Percentiles rank a stretch among this genome's conserved stretches.
phyloP scores from a whole-genome alignment of 1,140 invertebrate genomes.

The Orchesella cincta region DNA sequence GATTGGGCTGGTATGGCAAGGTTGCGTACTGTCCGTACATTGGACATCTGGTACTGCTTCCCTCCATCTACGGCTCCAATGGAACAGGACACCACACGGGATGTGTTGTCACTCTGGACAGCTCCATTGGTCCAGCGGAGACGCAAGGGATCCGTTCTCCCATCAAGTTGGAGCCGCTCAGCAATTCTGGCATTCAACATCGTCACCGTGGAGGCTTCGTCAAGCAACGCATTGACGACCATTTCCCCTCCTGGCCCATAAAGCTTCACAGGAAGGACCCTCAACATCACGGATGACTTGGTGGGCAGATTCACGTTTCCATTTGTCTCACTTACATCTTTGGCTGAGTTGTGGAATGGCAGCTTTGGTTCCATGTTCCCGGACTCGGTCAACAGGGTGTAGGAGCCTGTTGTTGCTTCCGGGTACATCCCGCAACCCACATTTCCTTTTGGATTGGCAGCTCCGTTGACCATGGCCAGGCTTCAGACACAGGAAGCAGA shows the following conservation, averaged over 20 bases:
- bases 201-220: not conserved
- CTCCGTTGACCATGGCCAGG: no score
- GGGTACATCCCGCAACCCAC: not conserved
- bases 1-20: not conserved
- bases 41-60: not conserved
- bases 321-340: no score
- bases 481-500: not conserved
- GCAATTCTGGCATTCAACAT: not conserved
- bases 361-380: no score
- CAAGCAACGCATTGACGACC: not conserved
- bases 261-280: not conserved
- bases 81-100: not conserved
- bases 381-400: not conserved
- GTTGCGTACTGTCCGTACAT: not conserved
- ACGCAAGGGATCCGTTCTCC: not conserved
- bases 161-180: constrained; percentile 1
- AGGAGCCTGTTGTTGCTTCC: not conserved
- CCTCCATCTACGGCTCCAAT: not conserved
- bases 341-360: no score
- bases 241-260: not conserved
- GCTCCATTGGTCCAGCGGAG: not conserved
- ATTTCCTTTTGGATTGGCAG: no score
- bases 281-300: not conserved
- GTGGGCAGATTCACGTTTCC: no score
- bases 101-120: not conserved